Evolutionary conservation across 1,140 invertebrate species (phyloP), one percentile per base, ranked within the genome.

Genomic region (Tetragonula clypearis): DNA sequence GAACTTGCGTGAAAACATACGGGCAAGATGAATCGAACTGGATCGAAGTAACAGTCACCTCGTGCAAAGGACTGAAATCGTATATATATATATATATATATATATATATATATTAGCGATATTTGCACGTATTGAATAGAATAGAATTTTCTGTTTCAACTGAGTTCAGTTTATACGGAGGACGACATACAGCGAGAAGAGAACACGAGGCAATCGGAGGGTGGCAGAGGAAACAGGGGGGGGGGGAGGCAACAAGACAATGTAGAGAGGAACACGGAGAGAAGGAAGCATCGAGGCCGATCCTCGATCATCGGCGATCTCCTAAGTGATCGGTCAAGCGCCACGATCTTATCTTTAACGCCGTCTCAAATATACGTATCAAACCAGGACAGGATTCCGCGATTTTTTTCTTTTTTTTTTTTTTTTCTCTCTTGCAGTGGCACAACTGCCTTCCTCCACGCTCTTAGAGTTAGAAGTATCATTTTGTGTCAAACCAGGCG

Each of bases 271-370:
- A 30, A 6, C 2, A 9, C 9, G 75, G 19, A 1, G 53, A 8
- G 19, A 30, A 56, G 23, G 78, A 71, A 56, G 6, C 55, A 55
- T 71, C 41, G 74, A 78, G 41, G n/a, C 11, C 30, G 83, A 85
- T 85, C 60, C 60, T 85, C 78, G 49, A 65, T 85, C 83, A 65
- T 21, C 53, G 30, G 6, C 26, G 77, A 80, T 80, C 69, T 73
- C 9, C 23, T n/a, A 30, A 60, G 60, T 35, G 83, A 81, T 81
- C 83, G 78, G 62, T 75, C 83, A 75, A 74, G 58, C 35, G 78
- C 21, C 68, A 2, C 23, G 60, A 85, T 81, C 58, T 81, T 85
- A 85, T 85, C 83, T 53, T 30, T 68, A 68, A 85, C 83, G 53
- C 58, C n/a, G 83, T 19, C 83, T 80, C 41, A 69, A 81, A 73